Evolutionary conservation across 2,797 vertebrate genomes (phyloP), one percentile per base, ranked within the genome.

Genomic region (Gymnothorax reevesii): DNA sequence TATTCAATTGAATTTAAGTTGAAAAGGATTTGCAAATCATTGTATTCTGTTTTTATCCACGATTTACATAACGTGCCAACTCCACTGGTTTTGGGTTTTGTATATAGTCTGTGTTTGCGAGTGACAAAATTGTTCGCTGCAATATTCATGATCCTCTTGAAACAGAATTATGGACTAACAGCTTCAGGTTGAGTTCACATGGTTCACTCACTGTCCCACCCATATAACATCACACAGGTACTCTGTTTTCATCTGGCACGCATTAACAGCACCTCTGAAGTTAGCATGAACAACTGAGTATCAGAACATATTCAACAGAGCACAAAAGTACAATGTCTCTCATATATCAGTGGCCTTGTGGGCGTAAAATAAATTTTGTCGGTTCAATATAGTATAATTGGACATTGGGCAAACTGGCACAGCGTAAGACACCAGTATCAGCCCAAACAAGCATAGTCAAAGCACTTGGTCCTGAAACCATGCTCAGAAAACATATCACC

Each of bases 121-220:
- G 88, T 25, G 90, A 86, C 88, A 83, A 42, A 12, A 57, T 60
- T 57, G 80, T 54, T n/a, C 17, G 22, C 54, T 57, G 57, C 52
- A 17, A 92, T 93, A 91, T 90, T 84, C 25, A 88, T 83, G 92
- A 92, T 93, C 93, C 93, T 92, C 33, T 91, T 93, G 93, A 20
- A 52, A 83, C 82, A 83, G 57, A n/a, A 59, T 27, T 27, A 57
- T 25, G 2, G 15, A 82, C 52, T 10, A 54, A 77, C 6, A 33
- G 73, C 73, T 42, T 49, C 17, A 42, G 52, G 20, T 4, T 12
- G 33, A 1, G 57, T 25, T 55, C 79, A 2, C 20, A 25, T 52
- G 79, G 54, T 10, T 80, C 73, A 13, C 60, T 80, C 83, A 15
- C 73, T n/a, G 5, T 22, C 54, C 3, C 83, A 9, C 57, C 42